These are phyloP conservation scores for Dromaius novaehollandiae DNA, from an alignment of 2,113 vertebrate species.

Conservation along the genomic window DNA sequence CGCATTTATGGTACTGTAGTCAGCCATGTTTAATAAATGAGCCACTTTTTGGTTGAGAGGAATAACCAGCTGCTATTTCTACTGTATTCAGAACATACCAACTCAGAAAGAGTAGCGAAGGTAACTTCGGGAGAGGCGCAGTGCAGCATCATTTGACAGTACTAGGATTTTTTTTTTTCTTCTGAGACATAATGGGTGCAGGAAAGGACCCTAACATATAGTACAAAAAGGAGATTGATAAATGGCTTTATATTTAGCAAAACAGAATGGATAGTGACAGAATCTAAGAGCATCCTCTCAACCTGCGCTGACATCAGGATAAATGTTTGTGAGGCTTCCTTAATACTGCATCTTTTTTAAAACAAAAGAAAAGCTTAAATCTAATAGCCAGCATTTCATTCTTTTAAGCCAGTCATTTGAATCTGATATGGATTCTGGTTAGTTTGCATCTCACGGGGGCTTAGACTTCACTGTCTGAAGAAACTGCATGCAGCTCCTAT, in stretches of 20 bases:
- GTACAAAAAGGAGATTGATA: background rate
- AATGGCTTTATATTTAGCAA: no score
- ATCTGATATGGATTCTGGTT: background rate
- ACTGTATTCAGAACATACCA: background rate
- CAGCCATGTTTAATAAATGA: background rate
- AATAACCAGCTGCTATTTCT: background rate
- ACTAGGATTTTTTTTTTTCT: background rate
- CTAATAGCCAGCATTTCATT: background rate
- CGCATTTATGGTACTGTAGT: background rate
- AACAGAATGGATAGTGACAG: no score
- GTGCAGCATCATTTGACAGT: background rate
- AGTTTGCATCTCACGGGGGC: background rate
- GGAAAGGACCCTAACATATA: background rate
- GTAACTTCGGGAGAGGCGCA: background rate
- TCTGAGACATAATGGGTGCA: background rate
- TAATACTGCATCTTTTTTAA: background rate
- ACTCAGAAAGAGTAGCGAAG: background rate
- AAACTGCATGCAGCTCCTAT: background rate
- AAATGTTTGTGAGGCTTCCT: background rate
- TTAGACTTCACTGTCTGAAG: constrained; percentile 2
- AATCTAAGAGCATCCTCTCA: background rate
- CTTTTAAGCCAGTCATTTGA: background rate
- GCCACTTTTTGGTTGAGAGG: background rate
- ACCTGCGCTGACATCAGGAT: background rate
- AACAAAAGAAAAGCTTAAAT: background rate